phyloP scores from a whole-genome alignment of 2,797 vertebrate genomes.

The Phyllotis vaccarum region DNA sequence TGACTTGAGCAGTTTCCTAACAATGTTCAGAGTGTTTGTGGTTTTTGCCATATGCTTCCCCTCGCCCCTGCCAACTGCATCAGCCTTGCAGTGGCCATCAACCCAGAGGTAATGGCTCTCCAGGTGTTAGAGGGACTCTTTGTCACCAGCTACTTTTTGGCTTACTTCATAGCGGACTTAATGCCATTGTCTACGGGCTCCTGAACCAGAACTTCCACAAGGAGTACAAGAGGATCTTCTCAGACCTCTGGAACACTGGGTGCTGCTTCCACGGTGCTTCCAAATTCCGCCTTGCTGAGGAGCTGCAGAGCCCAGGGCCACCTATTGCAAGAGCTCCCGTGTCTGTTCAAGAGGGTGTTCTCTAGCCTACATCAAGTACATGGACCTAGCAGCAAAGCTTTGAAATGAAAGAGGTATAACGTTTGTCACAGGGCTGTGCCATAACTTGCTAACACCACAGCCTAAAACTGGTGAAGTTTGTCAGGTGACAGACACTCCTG shows the following conservation, averaged over 20 bases:
- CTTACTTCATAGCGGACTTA: constrained; percentile 96
- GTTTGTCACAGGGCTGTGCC: background rate
- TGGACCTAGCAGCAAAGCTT: rapidly evolving
- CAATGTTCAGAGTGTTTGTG: constrained; percentile 94
- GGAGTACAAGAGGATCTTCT: constrained; percentile 93
- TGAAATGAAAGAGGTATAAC: background rate
- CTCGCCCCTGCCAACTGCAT: constrained; percentile 94
- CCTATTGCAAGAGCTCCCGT: background rate
- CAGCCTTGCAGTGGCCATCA: constrained; percentile 91
- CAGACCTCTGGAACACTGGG: constrained; percentile 89
- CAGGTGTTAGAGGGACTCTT: constrained; percentile 93
- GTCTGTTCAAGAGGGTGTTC: rapidly evolving
- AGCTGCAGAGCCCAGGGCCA: background rate
- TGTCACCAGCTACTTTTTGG: constrained; percentile 94
- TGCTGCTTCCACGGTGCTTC: constrained; percentile 91
- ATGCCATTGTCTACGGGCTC: constrained; percentile 93
- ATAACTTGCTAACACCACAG: rapidly evolving
- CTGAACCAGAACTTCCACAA: constrained; percentile 95
- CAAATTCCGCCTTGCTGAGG: constrained; percentile 81
- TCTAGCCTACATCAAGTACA: background rate
- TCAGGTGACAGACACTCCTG: background rate
- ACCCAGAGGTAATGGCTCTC: constrained; percentile 89
- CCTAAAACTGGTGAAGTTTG: background rate
- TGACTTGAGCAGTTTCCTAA: constrained; percentile 92
- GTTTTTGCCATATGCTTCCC: constrained; percentile 95